A percentile compares a stretch with the other conserved stretches of the same genome.
Evolutionary conservation across 37 sponge, comb jelly and placozoan genomes (phyloP).

Genomic region (Halichondria panicea): DNA sequence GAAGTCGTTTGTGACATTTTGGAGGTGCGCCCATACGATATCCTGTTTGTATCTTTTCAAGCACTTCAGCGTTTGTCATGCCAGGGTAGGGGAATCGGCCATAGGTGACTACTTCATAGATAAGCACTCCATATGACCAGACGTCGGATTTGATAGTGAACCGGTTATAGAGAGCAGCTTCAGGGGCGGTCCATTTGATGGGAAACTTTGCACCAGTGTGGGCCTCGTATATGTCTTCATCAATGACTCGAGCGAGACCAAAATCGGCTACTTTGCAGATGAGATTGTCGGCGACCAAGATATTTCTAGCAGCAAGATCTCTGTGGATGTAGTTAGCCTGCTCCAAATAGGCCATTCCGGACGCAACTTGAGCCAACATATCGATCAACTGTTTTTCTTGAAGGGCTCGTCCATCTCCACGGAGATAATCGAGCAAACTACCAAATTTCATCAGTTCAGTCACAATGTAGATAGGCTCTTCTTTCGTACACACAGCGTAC

Average conservation of each 20-base stretch:
- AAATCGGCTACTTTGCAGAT: conserved; percentile 97
- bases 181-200: conserved; percentile 99
- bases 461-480: conserved; percentile 95
- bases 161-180: conserved; percentile 92
- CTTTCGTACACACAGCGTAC: conserved; percentile 94
- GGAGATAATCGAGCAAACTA: conserved; percentile 89
- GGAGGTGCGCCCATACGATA: conserved; percentile 86
- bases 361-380: conserved; percentile 87
- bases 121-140: conserved; percentile 95
- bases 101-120: conserved; percentile 95
- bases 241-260: conserved; percentile 94
- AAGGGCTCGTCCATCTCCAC: conserved; percentile 80
- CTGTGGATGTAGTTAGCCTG: conserved; percentile 94
- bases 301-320: conserved; percentile 97
- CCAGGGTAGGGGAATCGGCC: conserved; percentile 97
- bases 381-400: conserved; percentile 84
- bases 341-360: conserved; percentile 98
- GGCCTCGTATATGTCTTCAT: conserved; percentile 91
- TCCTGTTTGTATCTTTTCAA: conserved; percentile 66
- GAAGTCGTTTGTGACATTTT: conserved; percentile 67
- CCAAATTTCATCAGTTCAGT: conserved; percentile 98
- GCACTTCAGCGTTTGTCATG: conserved; percentile 94
- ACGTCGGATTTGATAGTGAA: conserved; percentile 99
- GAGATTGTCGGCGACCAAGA: conserved; percentile 92
- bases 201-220: conserved; percentile 97